Percentiles rank a stretch among this genome's conserved stretches.
Evolutionary conservation across 1,140 invertebrate species (phyloP).

Genomic region (Drosophila yakuba): DNA sequence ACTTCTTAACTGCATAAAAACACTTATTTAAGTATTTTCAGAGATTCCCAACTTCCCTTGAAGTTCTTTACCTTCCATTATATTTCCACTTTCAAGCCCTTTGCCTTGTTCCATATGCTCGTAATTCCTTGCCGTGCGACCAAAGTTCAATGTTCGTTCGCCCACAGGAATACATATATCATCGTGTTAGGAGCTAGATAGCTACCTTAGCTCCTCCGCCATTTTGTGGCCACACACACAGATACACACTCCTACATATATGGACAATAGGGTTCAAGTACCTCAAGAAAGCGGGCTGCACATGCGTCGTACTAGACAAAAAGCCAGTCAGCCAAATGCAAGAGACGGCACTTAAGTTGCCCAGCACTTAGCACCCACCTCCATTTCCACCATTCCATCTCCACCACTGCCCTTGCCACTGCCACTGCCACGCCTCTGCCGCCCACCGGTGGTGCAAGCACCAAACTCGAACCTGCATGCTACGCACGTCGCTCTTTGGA

Average conservation of each 20-base stretch:
- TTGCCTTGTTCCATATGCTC: constrained; percentile 20
- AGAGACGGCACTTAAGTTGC: constrained; percentile 7
- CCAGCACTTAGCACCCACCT: constrained; percentile 56
- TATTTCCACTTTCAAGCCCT: constrained; percentile 13
- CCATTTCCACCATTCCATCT: not conserved
- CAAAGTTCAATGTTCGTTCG: constrained; percentile 63
- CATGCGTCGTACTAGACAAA: constrained; percentile 56
- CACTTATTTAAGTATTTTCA: not conserved
- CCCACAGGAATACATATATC: constrained; percentile 56
- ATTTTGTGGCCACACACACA: constrained; percentile 56
- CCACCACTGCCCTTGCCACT: no score
- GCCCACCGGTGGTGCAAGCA: constrained; percentile 27
- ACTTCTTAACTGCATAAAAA: no score
- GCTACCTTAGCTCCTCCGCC: constrained; percentile 55
- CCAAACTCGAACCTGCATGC: constrained; percentile 12
- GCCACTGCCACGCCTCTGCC: constrained; percentile 7
- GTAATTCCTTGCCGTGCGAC: constrained; percentile 19
- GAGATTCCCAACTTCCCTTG: not conserved
- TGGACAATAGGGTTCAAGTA: constrained; percentile 73
- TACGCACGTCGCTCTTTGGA: constrained; percentile 42
- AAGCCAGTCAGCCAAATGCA: constrained; percentile 6
- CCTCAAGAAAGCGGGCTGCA: constrained; percentile 62
- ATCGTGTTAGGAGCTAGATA: constrained; percentile 33
- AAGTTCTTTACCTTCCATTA: not conserved
- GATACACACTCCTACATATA: constrained; percentile 17